Base-by-base conservation (phyloP, 92 coral and sea anemone species). In the Phymanthus crucifer region DNA sequence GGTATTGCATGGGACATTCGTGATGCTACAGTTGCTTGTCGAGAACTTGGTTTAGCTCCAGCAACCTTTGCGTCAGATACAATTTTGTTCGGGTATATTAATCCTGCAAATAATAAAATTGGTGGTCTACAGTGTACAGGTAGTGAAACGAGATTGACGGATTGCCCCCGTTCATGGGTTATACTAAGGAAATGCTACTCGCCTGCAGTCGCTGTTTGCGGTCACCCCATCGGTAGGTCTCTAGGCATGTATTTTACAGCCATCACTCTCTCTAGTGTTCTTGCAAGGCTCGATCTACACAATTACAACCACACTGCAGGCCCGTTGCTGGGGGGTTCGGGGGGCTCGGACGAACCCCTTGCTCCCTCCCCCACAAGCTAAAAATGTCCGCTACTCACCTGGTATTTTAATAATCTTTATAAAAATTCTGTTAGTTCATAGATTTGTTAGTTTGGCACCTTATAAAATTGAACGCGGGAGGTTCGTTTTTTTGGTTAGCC, bases 151-250 rank as follows among this genome's bases (percentile, higher is more conserved):
- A 57, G 66, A 9, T 32, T 57, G n/a, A 24, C 32, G 29, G 66
- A 57, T 57, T 57, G 66, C 16, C 66, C 32, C 3, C 66, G 23
- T 16, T 23, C 11, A 6, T 57, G 29, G 66, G 10, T 57, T 10
- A 57, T n/a, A 19, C 24, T n/a, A 31, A 57, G 32, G 4, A 57
- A 4, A 57, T 57, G 66, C 8, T 3, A 8, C 32, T 21, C 11
- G n/a, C 32, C 66, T 21, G 66, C 66, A n/a, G 32, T 10, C 24
- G 66, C 24, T 57, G 66, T 57, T 57, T 57, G 66, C 66, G 66
- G 66, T 26, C 31, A n/a, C 23, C 66, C 66, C 6, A 57, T n/a
- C n/a, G 66, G 66, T 57, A 57, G 4, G 66, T 4, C n/a, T 16
- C 18, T 50, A 21, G 57, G 43, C 7, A 4, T 38, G 43, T 4